Conservation (phyloP, 2,797 vertebrate genomes). For the Paguma larvata region DNA sequence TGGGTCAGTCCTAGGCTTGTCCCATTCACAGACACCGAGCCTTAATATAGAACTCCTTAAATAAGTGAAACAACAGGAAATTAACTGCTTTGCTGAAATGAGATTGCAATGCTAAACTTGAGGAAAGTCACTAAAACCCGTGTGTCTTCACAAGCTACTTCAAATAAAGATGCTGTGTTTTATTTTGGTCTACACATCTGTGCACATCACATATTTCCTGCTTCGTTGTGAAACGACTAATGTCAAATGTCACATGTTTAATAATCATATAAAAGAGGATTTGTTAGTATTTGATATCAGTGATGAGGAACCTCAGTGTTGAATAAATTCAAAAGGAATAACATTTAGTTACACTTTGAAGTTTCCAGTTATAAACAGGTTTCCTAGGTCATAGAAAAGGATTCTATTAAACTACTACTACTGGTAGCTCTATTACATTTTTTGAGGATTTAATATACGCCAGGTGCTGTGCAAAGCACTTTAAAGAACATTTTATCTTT, state of each 20-base stretch:
- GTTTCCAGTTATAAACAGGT: constrained; percentile 2
- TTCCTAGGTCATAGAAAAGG: constrained; percentile 10
- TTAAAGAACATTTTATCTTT: constrained; percentile 29
- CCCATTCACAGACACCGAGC: not conserved
- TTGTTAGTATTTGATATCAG: not conserved
- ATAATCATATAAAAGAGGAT: constrained; percentile 2
- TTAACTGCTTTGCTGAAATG: not conserved
- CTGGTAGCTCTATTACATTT: not conserved
- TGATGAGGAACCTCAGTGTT: not conserved
- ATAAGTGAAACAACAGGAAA: not conserved
- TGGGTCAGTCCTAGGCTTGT: not conserved
- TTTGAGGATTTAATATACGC: not conserved
- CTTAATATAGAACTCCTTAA: constrained; percentile 20
- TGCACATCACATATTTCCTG: not conserved
- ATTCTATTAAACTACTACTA: not conserved
- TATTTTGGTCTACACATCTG: not conserved
- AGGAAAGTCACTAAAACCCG: constrained; percentile 21
- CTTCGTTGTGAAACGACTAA: constrained; percentile 34
- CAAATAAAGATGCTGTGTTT: not conserved
- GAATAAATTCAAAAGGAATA: constrained; percentile 47
- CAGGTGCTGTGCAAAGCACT: constrained; percentile 26
- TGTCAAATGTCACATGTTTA: constrained; percentile 39
- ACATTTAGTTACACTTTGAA: constrained; percentile 22
- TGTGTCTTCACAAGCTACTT: not conserved
- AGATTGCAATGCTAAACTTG: not conserved